Percentiles rank a stretch among this genome's conserved stretches.
Conservation (phyloP, 2,888 invertebrate genomes). For the Microplitis deprimator region DNA sequence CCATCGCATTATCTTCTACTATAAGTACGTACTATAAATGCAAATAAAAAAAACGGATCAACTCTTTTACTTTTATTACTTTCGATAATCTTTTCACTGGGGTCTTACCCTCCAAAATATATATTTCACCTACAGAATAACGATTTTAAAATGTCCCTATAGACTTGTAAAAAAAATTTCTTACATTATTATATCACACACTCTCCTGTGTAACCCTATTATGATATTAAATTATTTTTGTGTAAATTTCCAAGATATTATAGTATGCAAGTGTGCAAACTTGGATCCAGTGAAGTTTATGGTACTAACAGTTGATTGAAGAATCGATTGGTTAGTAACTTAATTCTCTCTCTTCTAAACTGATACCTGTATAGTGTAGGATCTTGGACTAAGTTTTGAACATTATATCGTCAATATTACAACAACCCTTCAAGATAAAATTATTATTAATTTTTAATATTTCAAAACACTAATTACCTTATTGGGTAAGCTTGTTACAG, state of each 20-base stretch:
- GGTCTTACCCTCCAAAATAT: neutral
- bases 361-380: neutral
- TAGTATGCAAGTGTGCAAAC: neutral
- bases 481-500: too few species aligned
- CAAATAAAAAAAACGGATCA: conserved; percentile 12
- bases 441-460: neutral
- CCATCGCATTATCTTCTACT: neutral
- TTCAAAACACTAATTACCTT: neutral
- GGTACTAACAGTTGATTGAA: conserved; percentile 4
- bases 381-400: conserved; percentile 10
- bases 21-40: neutral
- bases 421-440: neutral
- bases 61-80: conserved; percentile 8
- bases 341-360: neutral
- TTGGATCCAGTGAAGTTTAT: neutral
- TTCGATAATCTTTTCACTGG: conserved; percentile 3
- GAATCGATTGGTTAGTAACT: conserved; percentile 4
- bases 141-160: conserved; percentile 5
- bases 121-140: conserved; percentile 4
- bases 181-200: neutral
- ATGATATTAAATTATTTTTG: neutral
- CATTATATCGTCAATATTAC: neutral
- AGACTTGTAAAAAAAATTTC: neutral
- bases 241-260: conserved; percentile 4
- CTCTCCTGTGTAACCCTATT: neutral